Evolutionary conservation across 2,888 invertebrate genomes (phyloP).

Genomic region (Protodeltote pygarga): DNA sequence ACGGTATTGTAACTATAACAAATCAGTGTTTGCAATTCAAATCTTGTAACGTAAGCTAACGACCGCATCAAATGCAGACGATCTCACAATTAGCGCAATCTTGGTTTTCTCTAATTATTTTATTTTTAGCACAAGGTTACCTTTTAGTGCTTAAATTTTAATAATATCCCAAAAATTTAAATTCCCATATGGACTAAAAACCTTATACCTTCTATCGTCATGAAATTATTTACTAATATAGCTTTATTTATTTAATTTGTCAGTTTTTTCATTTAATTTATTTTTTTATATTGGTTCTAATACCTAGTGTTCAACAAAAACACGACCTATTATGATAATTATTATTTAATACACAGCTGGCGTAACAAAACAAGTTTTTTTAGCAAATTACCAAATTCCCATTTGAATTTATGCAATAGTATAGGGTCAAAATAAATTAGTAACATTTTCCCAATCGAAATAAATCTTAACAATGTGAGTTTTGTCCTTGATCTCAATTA

Average conservation of each 20-base stretch:
- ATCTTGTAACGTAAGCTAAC: constrained; percentile 6
- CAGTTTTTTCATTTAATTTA: no score
- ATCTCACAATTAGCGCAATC: constrained; percentile 19
- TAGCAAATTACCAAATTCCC: neutral
- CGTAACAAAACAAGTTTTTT: no score
- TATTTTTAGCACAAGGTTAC: constrained; percentile 17
- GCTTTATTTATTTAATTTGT: no score
- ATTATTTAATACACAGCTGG: no score
- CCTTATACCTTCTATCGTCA: no score
- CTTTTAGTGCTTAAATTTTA: constrained; percentile 1
- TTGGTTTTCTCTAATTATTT: constrained; percentile 4
- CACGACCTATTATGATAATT: no score
- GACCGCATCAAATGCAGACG: constrained; percentile 13
- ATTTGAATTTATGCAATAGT: neutral
- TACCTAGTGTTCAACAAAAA: no score
- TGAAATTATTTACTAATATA: no score
- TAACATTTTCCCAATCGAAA: neutral
- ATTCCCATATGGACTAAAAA: neutral
- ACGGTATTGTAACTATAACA: neutral
- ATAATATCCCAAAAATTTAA: neutral
- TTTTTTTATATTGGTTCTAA: no score
- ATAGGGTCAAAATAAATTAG: no score
- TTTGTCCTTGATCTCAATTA: constrained; percentile 16
- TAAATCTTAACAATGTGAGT: neutral
- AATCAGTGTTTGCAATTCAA: neutral